phyloP scores from a whole-genome alignment of 2,113 vertebrate genomes.

The Acinonyx jubatus region DNA sequence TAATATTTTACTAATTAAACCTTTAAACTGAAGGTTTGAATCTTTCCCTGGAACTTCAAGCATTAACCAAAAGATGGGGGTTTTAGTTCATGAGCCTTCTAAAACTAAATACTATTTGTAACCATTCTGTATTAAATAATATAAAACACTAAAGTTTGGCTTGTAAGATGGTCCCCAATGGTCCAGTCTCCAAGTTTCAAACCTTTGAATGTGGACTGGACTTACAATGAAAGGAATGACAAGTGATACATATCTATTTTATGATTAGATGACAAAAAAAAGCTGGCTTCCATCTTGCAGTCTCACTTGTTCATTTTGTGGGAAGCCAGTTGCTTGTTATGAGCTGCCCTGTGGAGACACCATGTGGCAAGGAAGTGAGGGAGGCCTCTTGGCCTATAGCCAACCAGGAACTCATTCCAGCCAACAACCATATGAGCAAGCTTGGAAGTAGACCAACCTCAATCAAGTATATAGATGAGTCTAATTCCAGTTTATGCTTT shows the following conservation, averaged over 20 bases:
- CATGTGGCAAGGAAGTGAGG: background rate
- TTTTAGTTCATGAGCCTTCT: background rate
- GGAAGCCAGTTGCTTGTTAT: background rate
- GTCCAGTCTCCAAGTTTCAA: background rate
- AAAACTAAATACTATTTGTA: background rate
- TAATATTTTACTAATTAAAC: slow-evolving; percentile 16
- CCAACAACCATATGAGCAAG: background rate
- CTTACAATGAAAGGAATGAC: background rate
- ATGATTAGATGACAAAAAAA: background rate
- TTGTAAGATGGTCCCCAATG: background rate
- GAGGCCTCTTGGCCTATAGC: background rate
- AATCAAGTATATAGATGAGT: background rate
- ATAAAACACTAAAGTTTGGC: background rate
- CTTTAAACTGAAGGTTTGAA: background rate
- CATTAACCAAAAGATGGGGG: slow-evolving; percentile 8
- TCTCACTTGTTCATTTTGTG: background rate
- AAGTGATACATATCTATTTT: background rate
- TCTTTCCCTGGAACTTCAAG: background rate
- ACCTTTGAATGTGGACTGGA: background rate
- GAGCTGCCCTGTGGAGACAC: background rate
- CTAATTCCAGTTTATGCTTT: background rate
- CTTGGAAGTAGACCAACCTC: background rate
- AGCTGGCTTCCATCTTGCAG: background rate
- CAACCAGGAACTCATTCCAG: background rate
- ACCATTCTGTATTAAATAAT: background rate